Conservation (phyloP, 2,888 invertebrate species). For the Miltochrista miniata region DNA sequence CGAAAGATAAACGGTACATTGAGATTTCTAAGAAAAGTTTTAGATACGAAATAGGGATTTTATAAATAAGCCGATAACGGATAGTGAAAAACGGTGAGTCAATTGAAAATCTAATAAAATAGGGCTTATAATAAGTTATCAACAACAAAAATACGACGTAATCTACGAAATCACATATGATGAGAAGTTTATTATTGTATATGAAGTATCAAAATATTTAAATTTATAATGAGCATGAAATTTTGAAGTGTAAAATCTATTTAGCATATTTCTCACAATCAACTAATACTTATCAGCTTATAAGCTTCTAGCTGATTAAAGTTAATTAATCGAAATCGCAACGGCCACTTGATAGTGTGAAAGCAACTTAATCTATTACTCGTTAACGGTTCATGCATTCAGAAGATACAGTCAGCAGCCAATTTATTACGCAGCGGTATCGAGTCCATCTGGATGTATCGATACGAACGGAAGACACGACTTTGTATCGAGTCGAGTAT, state of each 20-base stretch:
- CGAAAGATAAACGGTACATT: too few relatives aligned
- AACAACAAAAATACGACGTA: too few relatives aligned
- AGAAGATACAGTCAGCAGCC: slow-evolving; percentile 60
- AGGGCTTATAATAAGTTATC: too few relatives aligned
- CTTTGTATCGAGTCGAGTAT: slow-evolving; percentile 37
- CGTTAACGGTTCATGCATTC: slow-evolving; percentile 66
- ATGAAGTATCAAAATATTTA: neutral
- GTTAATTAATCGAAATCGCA: slow-evolving; percentile 33
- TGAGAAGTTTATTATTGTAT: too few relatives aligned
- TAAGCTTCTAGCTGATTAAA: slow-evolving; percentile 9
- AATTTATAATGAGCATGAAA: neutral
- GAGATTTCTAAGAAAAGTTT: too few relatives aligned
- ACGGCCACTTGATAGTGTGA: slow-evolving; percentile 31
- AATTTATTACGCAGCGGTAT: slow-evolving; percentile 72
- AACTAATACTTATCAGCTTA: slow-evolving; percentile 6
- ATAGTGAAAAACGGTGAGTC: too few relatives aligned
- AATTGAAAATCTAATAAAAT: too few relatives aligned
- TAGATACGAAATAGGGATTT: too few relatives aligned
- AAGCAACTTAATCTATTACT: slow-evolving; percentile 49
- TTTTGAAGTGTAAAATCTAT: neutral
- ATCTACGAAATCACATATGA: too few relatives aligned
- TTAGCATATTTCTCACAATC: slow-evolving; percentile 10
- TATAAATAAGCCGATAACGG: too few relatives aligned
- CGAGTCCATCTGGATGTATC: slow-evolving; percentile 59
- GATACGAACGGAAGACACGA: slow-evolving; percentile 53